Evolutionary conservation across 2,113 vertebrate species (phyloP).

Genomic region (Podarcis cretensis): DNA sequence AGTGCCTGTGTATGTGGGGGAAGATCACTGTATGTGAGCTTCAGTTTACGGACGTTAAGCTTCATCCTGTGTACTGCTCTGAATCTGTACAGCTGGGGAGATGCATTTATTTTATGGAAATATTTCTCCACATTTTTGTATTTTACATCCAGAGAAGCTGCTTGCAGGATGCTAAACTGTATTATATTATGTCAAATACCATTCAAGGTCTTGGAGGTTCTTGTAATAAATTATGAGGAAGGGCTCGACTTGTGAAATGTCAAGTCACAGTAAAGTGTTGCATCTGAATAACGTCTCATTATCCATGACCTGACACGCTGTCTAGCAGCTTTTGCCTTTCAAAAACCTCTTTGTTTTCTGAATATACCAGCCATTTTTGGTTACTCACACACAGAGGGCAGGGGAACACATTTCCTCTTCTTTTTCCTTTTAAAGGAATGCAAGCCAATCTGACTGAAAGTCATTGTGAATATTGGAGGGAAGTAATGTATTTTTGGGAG

Average conservation of each 20-base stretch:
- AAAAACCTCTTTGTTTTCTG: neutral
- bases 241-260: constrained; percentile 4
- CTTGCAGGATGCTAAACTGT: neutral
- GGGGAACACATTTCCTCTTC: neutral
- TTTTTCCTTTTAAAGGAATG: neutral
- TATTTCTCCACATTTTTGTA: neutral
- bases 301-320: constrained; percentile 12
- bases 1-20: neutral
- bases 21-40: neutral
- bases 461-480: neutral
- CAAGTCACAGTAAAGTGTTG: constrained; percentile 14
- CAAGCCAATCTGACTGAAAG: neutral
- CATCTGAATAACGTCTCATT: neutral
- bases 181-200: constrained; percentile 4
- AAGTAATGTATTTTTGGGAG: neutral
- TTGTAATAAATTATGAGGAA: constrained; percentile 22
- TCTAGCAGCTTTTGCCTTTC: constrained; percentile 13
- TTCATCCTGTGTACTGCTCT: neutral
- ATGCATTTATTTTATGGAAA: neutral
- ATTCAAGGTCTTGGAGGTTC: constrained; percentile 11
- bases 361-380: neutral
- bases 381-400: too few species aligned
- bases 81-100: too few species aligned
- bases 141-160: neutral
- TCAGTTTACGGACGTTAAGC: neutral